These are phyloP conservation scores for Aradus depressus DNA, from an alignment of 2,888 invertebrate species.

Conservation along the genomic window DNA sequence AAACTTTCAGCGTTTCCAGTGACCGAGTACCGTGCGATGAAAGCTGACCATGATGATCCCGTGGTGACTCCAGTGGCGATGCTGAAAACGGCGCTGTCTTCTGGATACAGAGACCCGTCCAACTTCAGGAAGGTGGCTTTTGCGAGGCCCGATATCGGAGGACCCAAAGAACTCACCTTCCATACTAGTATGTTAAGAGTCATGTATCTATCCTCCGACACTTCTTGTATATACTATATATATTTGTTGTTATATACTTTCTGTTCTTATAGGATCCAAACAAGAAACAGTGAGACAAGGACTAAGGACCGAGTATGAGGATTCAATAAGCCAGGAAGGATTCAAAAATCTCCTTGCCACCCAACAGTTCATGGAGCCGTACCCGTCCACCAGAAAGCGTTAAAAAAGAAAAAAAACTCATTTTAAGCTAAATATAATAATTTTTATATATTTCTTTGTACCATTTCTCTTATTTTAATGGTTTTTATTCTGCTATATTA, in stretches of 20 bases:
- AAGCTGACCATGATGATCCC: conserved; percentile 49
- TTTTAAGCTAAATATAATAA: too few species aligned
- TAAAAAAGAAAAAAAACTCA: too few species aligned
- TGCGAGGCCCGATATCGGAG: conserved; percentile 46
- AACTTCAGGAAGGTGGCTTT: conserved; percentile 46
- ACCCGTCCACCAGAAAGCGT: too few species aligned
- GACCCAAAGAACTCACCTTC: conserved; percentile 35
- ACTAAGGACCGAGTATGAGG: too few species aligned
- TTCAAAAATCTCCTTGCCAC: too few species aligned
- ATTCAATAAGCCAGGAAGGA: too few species aligned
- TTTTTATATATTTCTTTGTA: too few species aligned
- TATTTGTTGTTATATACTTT: background rate
- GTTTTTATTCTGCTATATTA: too few species aligned
- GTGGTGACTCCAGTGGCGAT: conserved; percentile 48
- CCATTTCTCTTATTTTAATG: too few species aligned
- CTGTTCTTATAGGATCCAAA: background rate
- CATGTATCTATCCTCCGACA: too few species aligned
- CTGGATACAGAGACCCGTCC: conserved; percentile 52
- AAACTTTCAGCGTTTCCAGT: conserved; percentile 25
- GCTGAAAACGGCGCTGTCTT: conserved; percentile 42
- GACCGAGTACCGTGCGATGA: conserved; percentile 44
- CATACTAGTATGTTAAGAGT: conserved; percentile 9
- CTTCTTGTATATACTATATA: background rate
- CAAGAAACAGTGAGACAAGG: background rate
- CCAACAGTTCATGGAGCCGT: too few species aligned